Evolutionary conservation across 2,113 vertebrate genomes (phyloP).

Genomic region (Toxotes chatareus): DNA sequence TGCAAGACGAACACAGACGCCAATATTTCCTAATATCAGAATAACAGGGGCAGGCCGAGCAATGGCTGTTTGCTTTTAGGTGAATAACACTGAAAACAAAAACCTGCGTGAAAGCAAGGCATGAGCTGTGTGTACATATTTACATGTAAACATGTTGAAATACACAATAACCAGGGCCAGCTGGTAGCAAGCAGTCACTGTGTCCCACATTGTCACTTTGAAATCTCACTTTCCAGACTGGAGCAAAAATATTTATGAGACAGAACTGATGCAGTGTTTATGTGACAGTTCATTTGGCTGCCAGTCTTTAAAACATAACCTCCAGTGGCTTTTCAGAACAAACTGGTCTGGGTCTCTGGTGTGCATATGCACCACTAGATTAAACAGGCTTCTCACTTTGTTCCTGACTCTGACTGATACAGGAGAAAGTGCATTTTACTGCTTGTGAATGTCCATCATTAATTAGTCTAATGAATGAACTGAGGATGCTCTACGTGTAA

Average conservation of each 20-base stretch:
- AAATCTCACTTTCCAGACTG: slow-evolving; percentile 29
- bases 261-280: slow-evolving; percentile 30
- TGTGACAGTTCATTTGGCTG: slow-evolving; percentile 48
- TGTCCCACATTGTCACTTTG: slow-evolving; percentile 15
- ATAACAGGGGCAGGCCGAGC: not conserved
- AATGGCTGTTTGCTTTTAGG: slow-evolving; percentile 3
- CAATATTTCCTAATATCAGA: slow-evolving; percentile 20
- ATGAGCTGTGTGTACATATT: not conserved
- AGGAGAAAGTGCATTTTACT: slow-evolving; percentile 4
- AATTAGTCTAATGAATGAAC: slow-evolving; percentile 13
- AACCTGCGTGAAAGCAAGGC: not conserved
- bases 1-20: not conserved
- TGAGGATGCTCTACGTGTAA: not conserved
- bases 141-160: slow-evolving; percentile 14
- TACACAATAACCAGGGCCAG: slow-evolving; percentile 1
- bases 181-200: slow-evolving; percentile 11
- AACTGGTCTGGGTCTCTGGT: slow-evolving; percentile 8
- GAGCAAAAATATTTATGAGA: slow-evolving; percentile 46
- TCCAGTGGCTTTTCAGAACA: slow-evolving; percentile 26
- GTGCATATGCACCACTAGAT: slow-evolving; percentile 3
- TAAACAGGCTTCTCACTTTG: slow-evolving; percentile 6
- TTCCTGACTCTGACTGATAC: slow-evolving; percentile 3
- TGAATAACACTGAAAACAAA: slow-evolving; percentile 28
- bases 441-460: slow-evolving; percentile 3
- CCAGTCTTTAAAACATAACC: slow-evolving; percentile 42